Evolutionary conservation across 1,140 invertebrate genomes (phyloP).

Genomic region (Gryon sp.): DNA sequence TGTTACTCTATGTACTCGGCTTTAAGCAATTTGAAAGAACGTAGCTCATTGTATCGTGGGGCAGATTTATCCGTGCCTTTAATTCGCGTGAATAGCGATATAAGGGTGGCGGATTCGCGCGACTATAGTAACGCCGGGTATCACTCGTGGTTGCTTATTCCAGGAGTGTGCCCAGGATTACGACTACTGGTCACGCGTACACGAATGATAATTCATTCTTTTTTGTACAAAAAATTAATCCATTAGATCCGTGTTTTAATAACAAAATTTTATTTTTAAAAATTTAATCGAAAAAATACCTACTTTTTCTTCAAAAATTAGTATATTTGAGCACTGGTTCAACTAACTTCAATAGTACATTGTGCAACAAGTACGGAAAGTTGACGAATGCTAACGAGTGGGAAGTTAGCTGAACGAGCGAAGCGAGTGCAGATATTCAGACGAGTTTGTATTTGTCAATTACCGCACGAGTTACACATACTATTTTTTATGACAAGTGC

Average conservation of each 20-base stretch:
- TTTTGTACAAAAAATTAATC: conserved; percentile 46
- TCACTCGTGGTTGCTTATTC: conserved; percentile 68
- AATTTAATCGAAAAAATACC: conserved; percentile 14
- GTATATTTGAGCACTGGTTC: too few species aligned
- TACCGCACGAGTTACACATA: too few species aligned
- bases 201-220: conserved; percentile 60
- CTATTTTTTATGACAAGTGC: too few species aligned
- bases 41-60: conserved; percentile 61
- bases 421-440: too few species aligned
- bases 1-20: conserved; percentile 38
- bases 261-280: too few species aligned
- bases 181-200: conserved; percentile 51
- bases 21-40: conserved; percentile 55
- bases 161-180: conserved; percentile 67
- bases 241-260: too few species aligned
- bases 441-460: too few species aligned
- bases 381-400: too few species aligned
- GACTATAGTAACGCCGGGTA: conserved; percentile 58
- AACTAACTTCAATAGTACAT: too few species aligned
- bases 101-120: conserved; percentile 41
- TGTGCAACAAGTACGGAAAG: too few species aligned
- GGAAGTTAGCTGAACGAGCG: too few species aligned
- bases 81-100: conserved; percentile 63
- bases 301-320: too few species aligned
- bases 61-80: conserved; percentile 62